phyloP scores from a whole-genome alignment of 2,888 invertebrate species.

The Scaptomyza tumidula region DNA sequence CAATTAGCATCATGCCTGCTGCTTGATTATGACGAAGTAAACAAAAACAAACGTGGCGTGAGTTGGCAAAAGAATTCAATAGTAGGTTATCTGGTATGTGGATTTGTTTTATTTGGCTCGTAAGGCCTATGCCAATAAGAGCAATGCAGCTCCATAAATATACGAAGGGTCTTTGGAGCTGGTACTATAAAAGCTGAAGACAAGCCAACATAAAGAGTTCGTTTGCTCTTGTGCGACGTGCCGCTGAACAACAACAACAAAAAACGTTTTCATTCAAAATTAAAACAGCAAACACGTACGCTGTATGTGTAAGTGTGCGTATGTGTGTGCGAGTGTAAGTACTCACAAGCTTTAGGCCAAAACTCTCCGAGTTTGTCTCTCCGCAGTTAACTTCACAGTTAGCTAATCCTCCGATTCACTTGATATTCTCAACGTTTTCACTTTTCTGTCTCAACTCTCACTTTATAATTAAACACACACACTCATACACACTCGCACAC shows the following conservation, averaged over 20 bases:
- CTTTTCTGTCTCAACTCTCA: slow-evolving; percentile 71
- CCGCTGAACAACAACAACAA: slow-evolving; percentile 7
- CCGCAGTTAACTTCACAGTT: slow-evolving; percentile 24
- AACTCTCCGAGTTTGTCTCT: slow-evolving; percentile 39
- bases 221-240: slow-evolving; percentile 57
- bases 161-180: slow-evolving; percentile 5
- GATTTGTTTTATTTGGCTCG: slow-evolving; percentile 6
- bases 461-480: slow-evolving; percentile 48
- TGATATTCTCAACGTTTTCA: slow-evolving; percentile 68
- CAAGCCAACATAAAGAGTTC: slow-evolving; percentile 28
- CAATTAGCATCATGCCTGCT: slow-evolving; percentile 22
- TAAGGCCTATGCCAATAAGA: slow-evolving; percentile 15
- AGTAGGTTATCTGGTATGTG: slow-evolving; percentile 20
- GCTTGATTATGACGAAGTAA: slow-evolving; percentile 11
- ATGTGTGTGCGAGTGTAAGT: slow-evolving; percentile 12
- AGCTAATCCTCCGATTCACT: slow-evolving; percentile 47
- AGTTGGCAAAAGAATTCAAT: slow-evolving; percentile 41
- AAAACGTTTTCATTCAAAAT: slow-evolving; percentile 53
- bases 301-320: slow-evolving; percentile 3
- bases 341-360: slow-evolving; percentile 12
- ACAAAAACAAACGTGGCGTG: slow-evolving; percentile 47
- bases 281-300: slow-evolving; percentile 63
- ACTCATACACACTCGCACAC: neutral
- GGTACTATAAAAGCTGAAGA: slow-evolving; percentile 55
- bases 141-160: slow-evolving; percentile 16